phyloP scores from a whole-genome alignment of 2,888 invertebrate genomes.

The Chymomyza procnemis region DNA sequence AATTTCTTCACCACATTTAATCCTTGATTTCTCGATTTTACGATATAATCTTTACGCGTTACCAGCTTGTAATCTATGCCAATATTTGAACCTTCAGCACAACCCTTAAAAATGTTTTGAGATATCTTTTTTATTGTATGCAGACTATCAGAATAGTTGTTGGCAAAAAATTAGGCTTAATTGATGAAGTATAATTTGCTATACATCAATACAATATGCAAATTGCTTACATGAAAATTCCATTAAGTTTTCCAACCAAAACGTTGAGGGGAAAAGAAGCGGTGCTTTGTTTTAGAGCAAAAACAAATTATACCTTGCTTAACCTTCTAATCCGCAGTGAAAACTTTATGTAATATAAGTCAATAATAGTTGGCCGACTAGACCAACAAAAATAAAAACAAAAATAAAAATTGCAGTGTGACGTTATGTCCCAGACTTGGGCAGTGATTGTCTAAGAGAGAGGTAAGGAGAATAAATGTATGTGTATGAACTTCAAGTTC shows the following conservation, averaged over 20 bases:
- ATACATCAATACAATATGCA: conserved; percentile 46
- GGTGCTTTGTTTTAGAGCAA: conserved; percentile 21
- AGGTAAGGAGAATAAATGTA: too few relatives aligned
- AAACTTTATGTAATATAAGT: conserved; percentile 62
- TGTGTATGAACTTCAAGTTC: too few relatives aligned
- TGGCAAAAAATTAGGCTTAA: too few relatives aligned
- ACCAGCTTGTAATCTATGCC: too few relatives aligned
- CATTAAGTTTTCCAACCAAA: conserved; percentile 56
- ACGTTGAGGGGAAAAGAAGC: neutral
- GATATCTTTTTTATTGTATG: too few relatives aligned
- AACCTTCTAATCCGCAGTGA: conserved; percentile 28
- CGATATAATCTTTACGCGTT: too few relatives aligned
- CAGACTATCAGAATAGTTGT: too few relatives aligned
- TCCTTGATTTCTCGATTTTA: too few relatives aligned
- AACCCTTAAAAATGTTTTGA: too few relatives aligned
- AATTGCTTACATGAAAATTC: conserved; percentile 70
- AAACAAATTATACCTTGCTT: conserved; percentile 54
- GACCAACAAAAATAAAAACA: conserved; percentile 22
- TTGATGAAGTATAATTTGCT: conserved; percentile 47
- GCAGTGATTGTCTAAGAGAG: too few relatives aligned
- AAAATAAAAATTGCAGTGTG: conserved; percentile 46
- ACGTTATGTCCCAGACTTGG: conserved; percentile 30
- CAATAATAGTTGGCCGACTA: conserved; percentile 60
- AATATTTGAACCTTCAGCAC: too few relatives aligned
- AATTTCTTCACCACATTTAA: too few relatives aligned